Conservation (phyloP, 1,140 invertebrate genomes). For the Brachionus angularis region DNA sequence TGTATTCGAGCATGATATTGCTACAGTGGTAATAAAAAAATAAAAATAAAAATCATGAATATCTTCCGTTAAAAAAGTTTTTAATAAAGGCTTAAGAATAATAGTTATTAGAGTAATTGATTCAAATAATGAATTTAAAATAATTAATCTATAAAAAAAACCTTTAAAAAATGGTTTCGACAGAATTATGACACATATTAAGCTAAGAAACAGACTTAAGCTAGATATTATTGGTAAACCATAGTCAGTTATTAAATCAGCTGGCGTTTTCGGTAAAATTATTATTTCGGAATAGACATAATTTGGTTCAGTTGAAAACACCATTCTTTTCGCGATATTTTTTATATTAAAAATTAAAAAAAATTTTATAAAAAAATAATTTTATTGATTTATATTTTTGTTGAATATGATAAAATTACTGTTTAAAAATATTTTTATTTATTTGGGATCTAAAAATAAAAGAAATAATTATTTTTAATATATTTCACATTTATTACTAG, state of each 20-base stretch:
- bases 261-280: too few species aligned
- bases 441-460: too few species aligned
- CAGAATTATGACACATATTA: background rate
- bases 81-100: background rate
- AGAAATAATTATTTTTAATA: too few species aligned
- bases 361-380: too few species aligned
- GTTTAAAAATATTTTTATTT: too few species aligned
- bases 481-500: too few species aligned
- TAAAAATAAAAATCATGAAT: constrained; percentile 26
- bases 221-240: constrained; percentile 1
- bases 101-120: background rate
- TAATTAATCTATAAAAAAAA: background rate
- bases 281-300: too few species aligned
- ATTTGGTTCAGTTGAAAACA: too few species aligned
- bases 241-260: constrained; percentile 9
- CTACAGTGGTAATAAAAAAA: constrained; percentile 6
- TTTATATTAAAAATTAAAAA: too few species aligned
- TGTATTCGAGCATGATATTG: background rate
- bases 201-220: background rate
- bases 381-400: too few species aligned
- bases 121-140: background rate
- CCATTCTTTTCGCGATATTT: too few species aligned
- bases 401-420: too few species aligned
- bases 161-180: constrained; percentile 30
- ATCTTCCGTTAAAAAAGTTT: background rate